Evolutionary conservation across 2,113 vertebrate genomes (phyloP), one percentile per base, ranked within the genome.

Genomic region (Myiozetetes cayanensis): DNA sequence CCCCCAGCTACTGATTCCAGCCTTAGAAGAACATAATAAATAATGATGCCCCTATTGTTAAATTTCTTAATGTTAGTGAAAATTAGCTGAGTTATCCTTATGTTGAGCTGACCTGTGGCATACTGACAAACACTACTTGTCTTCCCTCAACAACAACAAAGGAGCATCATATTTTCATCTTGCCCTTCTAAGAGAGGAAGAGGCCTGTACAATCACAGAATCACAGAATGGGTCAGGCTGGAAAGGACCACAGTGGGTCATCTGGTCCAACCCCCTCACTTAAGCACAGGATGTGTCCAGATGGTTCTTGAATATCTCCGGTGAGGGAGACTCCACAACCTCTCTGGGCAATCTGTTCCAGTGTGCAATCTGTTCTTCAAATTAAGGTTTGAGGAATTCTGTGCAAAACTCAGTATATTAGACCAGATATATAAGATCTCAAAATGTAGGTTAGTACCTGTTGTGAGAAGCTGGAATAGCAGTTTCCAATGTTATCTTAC

Each of bases 51-150:
- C n/a, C 28, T 62, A 44, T 5, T n/a, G 20, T 39, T n/a, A 53
- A 6, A 41, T 50, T 55, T 63, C 55, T 62, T 43, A 58, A 43
- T 0, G 0, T 35, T 24, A 77, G 10, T 3, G 5, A 75, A 66
- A 80, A 74, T 49, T n/a, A 79, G 17, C 25, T 53, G 16, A 35
- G 28, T 22, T 78, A 28, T 33, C 35, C 41, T 50, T 55, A 37
- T 0, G 0, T 8, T 63, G 43, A 84, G 24, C 41, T 76, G 22
- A 75, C 1, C 1, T 23, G 41, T 9, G 7, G 33, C 39, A 75
- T 5, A 25, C 37, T 30, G 46, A 67, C 18, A 35, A 84, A 41
- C 27, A 74, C 23, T 8, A 12, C 27, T 44, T 30, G 55, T 25
- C 28, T 78, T 74, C 47, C 85, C 47, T 53, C 37, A 53, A 15